phyloP scores from a whole-genome alignment of 1,140 invertebrate species.

The Scaptomyza pallida region DNA sequence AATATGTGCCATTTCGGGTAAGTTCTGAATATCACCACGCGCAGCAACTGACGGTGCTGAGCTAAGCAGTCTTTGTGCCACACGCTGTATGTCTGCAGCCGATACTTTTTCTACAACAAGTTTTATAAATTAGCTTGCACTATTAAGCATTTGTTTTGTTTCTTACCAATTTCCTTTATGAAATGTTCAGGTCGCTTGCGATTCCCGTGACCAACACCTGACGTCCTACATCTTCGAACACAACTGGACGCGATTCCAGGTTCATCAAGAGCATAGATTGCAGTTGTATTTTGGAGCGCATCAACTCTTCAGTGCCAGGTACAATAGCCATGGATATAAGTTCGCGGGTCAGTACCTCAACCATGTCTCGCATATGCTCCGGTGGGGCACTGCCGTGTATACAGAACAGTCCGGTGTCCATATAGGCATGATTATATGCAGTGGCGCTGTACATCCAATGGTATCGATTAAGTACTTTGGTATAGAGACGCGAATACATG shows the following conservation, averaged over 20 bases:
- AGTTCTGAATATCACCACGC: conserved; percentile 90
- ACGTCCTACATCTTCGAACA: conserved; percentile 99
- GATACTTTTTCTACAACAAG: conserved; percentile 90
- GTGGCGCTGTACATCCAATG: conserved; percentile 99
- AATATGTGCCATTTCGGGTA: conserved; percentile 90
- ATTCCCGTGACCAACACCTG: conserved; percentile 96
- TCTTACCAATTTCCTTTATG: conserved; percentile 95
- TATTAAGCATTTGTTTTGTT: neutral
- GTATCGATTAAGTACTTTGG: conserved; percentile 98
- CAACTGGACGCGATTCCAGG: conserved; percentile 97
- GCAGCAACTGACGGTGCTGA: conserved; percentile 93
- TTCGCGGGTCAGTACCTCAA: conserved; percentile 94
- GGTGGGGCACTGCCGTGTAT: conserved; percentile 97
- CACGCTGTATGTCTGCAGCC: conserved; percentile 92
- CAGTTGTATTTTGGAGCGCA: conserved; percentile 97
- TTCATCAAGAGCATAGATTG: conserved; percentile 99
- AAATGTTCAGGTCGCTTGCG: conserved; percentile 95
- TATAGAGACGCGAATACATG: conserved; percentile 99
- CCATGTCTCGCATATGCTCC: conserved; percentile 91
- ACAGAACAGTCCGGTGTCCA: conserved; percentile 97
- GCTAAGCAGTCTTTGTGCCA: conserved; percentile 91
- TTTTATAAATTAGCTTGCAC: too few species aligned
- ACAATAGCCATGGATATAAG: conserved; percentile 92
- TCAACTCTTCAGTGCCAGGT: conserved; percentile 89
- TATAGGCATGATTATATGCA: conserved; percentile 98